Evolutionary conservation across 2,113 vertebrate genomes (phyloP).

Genomic region (Scalopus aquaticus): DNA sequence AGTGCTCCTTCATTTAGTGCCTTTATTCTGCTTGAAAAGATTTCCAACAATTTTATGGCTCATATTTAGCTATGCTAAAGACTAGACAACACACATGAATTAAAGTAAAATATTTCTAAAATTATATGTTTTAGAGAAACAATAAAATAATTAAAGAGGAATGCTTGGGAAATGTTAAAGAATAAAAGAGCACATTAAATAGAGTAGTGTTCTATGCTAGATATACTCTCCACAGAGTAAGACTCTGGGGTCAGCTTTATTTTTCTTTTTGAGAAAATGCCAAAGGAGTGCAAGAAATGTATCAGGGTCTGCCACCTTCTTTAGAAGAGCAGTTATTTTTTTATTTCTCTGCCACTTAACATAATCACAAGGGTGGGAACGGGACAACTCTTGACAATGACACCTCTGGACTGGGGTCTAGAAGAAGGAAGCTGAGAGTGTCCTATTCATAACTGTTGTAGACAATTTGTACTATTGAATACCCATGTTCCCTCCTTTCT

Average conservation of each 20-base stretch:
- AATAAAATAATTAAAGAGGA: neutral
- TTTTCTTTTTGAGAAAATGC: neutral
- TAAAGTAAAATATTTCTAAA: neutral
- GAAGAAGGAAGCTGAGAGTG: neutral
- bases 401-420: neutral
- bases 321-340: neutral
- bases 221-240: neutral
- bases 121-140: neutral
- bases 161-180: neutral
- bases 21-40: conserved; percentile 5
- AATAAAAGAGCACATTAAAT: neutral
- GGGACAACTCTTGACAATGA: neutral
- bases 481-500: neutral
- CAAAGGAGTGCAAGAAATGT: neutral
- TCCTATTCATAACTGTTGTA: neutral
- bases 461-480: neutral
- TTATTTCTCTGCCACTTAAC: neutral
- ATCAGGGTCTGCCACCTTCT: neutral
- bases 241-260: neutral
- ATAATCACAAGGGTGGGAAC: neutral
- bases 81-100: neutral
- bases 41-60: neutral
- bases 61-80: neutral
- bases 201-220: neutral
- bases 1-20: conserved; percentile 64